Base-by-base conservation (phyloP, 2,113 vertebrate species). In the Ursus arctos region DNA sequence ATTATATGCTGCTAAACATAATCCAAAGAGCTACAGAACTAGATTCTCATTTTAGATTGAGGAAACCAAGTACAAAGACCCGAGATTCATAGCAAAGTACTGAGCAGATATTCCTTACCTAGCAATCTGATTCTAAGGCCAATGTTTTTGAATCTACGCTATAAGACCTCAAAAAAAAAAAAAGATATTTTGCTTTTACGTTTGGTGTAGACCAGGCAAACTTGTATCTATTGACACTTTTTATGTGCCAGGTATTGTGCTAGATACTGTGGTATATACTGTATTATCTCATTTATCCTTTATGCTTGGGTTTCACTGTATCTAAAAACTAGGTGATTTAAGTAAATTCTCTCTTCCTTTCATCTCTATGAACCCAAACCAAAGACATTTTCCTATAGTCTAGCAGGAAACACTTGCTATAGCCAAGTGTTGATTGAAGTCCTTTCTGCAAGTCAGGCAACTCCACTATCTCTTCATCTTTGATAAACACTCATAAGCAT, bases 1-100 rank as follows among this genome's bases (percentile, higher is more conserved):
- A 88, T 67, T 93, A 13, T 59, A 83, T 93, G 59, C 19, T 91
- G 7, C 24, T 33, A 96, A 57, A 71, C 11, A 43, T 81, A 97
- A 87, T 40, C 19, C 16, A 33, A 84, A 85, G 16, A 80, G 7
- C 55, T 74, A 57, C 15, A 89, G 51, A 86, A 63, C 16, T 65
- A 7, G 51, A 71, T 71, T 86, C 43, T 91, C 33, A 63, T 36
- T 87, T 88, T 95, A 93, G 33, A 88, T 47, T 83, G 26, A 72
- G 36, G 65, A 96, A 90, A 83, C 12, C 53, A 92, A 33, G 11
- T 33, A 76, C 12, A 92, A 22, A 67, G 9, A 89, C 57, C 49
- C 49, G 40, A 87, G 19, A 74, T 85, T 15, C 19, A 88, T 5
- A 81, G 3, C 12, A 76, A 69, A 74, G 6, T 86, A 49, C 7